Base-by-base conservation (phyloP, 2,888 invertebrate genomes). In the Diaperis boleti region DNA sequence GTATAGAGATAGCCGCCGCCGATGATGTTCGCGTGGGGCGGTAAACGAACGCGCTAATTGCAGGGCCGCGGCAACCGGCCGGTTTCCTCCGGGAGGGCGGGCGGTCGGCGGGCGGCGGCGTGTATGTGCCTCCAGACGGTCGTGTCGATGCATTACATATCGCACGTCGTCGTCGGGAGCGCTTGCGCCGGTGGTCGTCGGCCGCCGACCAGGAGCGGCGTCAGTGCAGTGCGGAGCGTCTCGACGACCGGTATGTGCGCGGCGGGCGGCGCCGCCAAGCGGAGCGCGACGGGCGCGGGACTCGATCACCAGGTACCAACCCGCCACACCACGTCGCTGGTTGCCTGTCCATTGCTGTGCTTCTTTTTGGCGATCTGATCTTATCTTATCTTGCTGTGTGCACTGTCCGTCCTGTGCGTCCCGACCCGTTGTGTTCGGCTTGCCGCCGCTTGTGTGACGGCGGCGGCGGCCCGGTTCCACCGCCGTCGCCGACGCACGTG, bases 161-260 rank as follows among this genome's bases (percentile, higher is more conserved):
- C 69, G 71, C 70, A 59, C 22, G 50, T 35, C 54, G 49, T 39
- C 49, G 20, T 49, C 20, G 18, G 18, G 54, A 55, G 67, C 70
- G 66, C 67, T 65, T 61, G 69, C 67, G 69, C 60, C 64, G 59
- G 44, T 45, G 41, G 65, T 62, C 49, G 64, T 69, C 68, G 60
- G 55, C 67, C 62, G 59, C 62, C 57, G 64, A 37, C 68, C 63
- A 65, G 65, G 71, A 66, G 68, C 71, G 72, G 70, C 72, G 76
- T 75, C 76, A 78, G 79, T 79, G 77, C 79, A 78, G 78, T 78
- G 77, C 74, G 74, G 72, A 74, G 76, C 78, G 78, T 73, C 77
- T 72, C 64, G 73, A 73, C 74, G 75, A 68, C 72, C 76, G 76
- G 78, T 77, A 76, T 76, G 78, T 77, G 77, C 70, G 74, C 64